phyloP scores from a whole-genome alignment of 2,888 invertebrate species.

The Mythimna vitellina region DNA sequence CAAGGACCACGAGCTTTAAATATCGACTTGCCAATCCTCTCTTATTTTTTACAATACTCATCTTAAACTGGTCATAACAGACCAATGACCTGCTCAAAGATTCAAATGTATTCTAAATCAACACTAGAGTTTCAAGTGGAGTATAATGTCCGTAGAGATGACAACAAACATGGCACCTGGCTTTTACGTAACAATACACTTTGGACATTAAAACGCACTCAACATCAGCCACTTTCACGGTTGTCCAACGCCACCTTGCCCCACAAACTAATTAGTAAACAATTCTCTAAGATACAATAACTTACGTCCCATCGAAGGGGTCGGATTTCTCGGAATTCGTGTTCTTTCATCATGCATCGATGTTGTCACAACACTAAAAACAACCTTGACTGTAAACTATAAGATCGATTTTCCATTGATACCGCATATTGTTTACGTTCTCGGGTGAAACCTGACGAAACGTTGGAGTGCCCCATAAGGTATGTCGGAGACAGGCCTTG shows the following conservation, averaged over 20 bases:
- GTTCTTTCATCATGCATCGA: slow-evolving; percentile 70
- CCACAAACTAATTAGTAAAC: slow-evolving; percentile 77
- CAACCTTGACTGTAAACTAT: slow-evolving; percentile 56
- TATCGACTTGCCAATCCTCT: neutral
- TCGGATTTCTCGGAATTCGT: slow-evolving; percentile 73
- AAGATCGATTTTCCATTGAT: slow-evolving; percentile 64
- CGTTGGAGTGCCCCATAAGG: slow-evolving; percentile 80
- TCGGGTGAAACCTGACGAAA: slow-evolving; percentile 78
- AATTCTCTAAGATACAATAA: slow-evolving; percentile 74
- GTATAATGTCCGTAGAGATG: slow-evolving; percentile 40
- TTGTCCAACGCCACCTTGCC: slow-evolving; percentile 70
- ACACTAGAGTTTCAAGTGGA: slow-evolving; percentile 50
- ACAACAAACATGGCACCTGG: slow-evolving; percentile 29
- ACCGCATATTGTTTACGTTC: slow-evolving; percentile 77
- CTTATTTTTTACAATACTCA: neutral
- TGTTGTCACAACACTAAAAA: slow-evolving; percentile 49
- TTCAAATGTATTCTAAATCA: slow-evolving; percentile 50
- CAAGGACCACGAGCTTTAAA: neutral
- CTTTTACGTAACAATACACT: slow-evolving; percentile 32
- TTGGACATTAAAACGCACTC: slow-evolving; percentile 51
- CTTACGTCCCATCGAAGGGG: slow-evolving; percentile 64
- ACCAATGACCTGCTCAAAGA: slow-evolving; percentile 47
- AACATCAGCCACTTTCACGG: slow-evolving; percentile 37
- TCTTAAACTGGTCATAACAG: slow-evolving; percentile 30
- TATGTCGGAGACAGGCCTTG: slow-evolving; percentile 71